A percentile compares a stretch with the other conserved stretches of the same genome.
phyloP scores from a whole-genome alignment of 2,113 vertebrate species.

The Murina feae region DNA sequence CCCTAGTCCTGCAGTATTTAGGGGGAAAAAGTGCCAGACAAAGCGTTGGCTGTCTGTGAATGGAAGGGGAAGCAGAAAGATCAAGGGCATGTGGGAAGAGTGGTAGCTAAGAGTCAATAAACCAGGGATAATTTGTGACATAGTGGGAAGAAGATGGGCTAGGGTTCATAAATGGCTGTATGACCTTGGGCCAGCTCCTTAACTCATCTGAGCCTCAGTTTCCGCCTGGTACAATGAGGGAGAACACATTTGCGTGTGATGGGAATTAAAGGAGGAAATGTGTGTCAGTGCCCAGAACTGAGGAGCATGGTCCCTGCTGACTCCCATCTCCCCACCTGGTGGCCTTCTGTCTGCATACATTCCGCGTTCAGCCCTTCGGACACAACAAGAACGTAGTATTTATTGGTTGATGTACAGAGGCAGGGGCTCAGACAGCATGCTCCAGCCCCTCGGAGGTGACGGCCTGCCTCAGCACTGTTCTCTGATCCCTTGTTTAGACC shows the following conservation, averaged over 20 bases:
- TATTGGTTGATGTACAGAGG: not conserved
- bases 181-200: not conserved
- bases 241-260: not conserved
- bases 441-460: not conserved
- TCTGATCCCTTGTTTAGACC: not conserved
- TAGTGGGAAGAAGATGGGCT: not conserved
- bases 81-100: not conserved
- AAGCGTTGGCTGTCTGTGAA: not conserved
- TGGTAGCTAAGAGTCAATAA: not conserved
- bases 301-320: not conserved
- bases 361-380: not conserved
- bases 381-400: not conserved
- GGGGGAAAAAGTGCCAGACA: not conserved
- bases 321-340: not conserved
- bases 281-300: not conserved
- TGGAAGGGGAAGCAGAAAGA: not conserved
- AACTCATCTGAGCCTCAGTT: not conserved
- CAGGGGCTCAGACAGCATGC: not conserved
- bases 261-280: not conserved
- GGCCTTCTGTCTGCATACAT: not conserved
- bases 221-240: not conserved
- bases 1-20: not conserved
- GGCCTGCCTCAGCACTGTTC: not conserved
- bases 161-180: not conserved
- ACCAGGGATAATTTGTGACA: not conserved